Base-by-base conservation (phyloP, 2,888 invertebrate species). In the Asteroscopus sphinx region DNA sequence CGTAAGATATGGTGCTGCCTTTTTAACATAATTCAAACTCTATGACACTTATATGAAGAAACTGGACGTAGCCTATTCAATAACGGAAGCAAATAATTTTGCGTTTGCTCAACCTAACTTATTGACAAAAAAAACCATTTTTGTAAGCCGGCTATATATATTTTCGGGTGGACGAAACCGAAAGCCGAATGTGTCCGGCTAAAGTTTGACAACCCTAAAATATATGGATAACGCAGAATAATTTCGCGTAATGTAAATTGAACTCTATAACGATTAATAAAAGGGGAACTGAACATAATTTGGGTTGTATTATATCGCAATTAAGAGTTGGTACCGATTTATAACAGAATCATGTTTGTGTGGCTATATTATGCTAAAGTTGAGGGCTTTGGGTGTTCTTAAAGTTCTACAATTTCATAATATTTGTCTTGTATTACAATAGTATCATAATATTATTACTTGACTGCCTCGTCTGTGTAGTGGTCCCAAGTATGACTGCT, bases 201-300 rank as follows among this genome's bases (percentile, higher is more conserved):
- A 17, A 45, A 25, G 0, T 15, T n/a, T 28, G 44, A 11, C 44
- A 60, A 25, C 48, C 61, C 61, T 67, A 26, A 54, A n/a, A n/a
- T n/a, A 33, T 40, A 48, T 28, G 16, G 3, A 40, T 35, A 30
- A 25, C 2, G 15, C 37, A 7, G 36, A 49, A 4, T 53, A 41
- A 57, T 15, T n/a, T 28, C 12, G n/a, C 16, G n/a, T 46, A 48
- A 42, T 48, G 28, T 52, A 54, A 69, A 54, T 46, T 54, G 13
- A 66, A 51, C 51, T 48, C 40, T 47, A 30, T 41, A 36, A 16
- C 39, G 6, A 45, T 55, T 51, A 39, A 54, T 55, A 39, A 54
- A 58, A 66, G 2, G 7, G 15, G 33, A 48, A 40, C 40, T 37
- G 11, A 13, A 55, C 33, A 35, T 52, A 36, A 49, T 62, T 62